Percentiles rank a stretch among this genome's conserved stretches.
Conservation (phyloP, 2,113 vertebrate genomes). For the Cygnus atratus region DNA sequence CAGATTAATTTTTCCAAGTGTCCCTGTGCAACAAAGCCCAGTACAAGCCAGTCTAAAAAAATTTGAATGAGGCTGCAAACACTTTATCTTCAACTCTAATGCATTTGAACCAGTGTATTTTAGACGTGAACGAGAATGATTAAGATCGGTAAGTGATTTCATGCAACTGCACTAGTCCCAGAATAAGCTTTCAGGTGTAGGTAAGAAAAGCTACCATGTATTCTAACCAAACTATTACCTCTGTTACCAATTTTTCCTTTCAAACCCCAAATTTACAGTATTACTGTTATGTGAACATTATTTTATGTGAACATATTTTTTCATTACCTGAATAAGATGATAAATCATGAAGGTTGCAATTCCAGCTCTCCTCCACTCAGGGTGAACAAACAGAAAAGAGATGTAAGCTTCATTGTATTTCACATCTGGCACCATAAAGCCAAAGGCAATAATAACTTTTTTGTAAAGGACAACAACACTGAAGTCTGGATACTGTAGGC, state of each 20-base stretch:
- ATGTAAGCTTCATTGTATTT: constrained; percentile 99
- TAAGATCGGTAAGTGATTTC: constrained; percentile 7
- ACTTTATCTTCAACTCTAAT: neutral
- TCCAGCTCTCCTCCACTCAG: constrained; percentile 95
- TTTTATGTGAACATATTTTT: neutral
- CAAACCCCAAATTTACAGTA: neutral
- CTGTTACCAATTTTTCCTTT: neutral
- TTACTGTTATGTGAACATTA: neutral
- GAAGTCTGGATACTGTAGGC: constrained; percentile 98
- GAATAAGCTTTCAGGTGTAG: neutral
- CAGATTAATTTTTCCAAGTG: neutral
- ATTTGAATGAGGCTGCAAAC: neutral
- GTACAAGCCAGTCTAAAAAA: neutral
- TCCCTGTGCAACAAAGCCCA: neutral
- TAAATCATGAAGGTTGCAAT: constrained; percentile 99
- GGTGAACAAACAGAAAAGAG: constrained; percentile 96
- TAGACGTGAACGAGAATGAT: neutral
- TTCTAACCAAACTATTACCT: neutral
- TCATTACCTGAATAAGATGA: constrained; percentile 93
- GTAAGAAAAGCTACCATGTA: neutral
- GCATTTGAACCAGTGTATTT: neutral
- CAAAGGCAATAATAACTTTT: constrained; percentile 94
- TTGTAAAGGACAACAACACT: constrained; percentile 97
- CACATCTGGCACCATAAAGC: constrained; percentile 98
- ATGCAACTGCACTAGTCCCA: neutral